phyloP scores from a whole-genome alignment of 2,113 vertebrate genomes.

The Puntigrus tetrazona region DNA sequence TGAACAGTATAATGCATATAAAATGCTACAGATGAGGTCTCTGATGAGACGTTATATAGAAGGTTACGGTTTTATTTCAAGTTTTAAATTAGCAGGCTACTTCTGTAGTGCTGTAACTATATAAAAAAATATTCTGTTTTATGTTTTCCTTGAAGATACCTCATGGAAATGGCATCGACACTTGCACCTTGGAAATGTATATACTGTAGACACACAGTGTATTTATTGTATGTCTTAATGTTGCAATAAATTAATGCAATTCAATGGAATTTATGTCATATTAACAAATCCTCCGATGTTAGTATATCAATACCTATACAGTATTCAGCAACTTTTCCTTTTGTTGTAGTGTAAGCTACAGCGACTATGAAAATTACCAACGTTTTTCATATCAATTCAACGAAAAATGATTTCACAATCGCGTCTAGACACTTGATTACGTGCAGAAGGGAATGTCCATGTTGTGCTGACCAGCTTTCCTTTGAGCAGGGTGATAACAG shows the following conservation, averaged over 20 bases:
- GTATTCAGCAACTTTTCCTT: background rate
- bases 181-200: background rate
- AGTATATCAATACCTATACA: background rate
- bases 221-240: background rate
- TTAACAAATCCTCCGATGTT: background rate
- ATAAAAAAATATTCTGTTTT: background rate
- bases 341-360: background rate
- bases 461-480: conserved; percentile 79
- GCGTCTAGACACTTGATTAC: conserved; percentile 19
- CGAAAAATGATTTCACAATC: background rate
- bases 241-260: background rate
- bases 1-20: background rate
- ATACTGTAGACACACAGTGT: background rate
- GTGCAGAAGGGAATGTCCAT: background rate
- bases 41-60: conserved; percentile 20
- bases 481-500: conserved; percentile 78
- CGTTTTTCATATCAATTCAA: background rate
- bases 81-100: conserved; percentile 18
- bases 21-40: conserved; percentile 22
- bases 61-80: conserved; percentile 1
- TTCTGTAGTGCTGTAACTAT: background rate
- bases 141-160: background rate
- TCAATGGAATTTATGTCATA: background rate
- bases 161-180: background rate
- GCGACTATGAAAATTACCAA: background rate